Percentiles rank a stretch among this genome's conserved stretches.
These are phyloP conservation scores for Cheumatopsyche charites DNA, from an alignment of 1,140 invertebrate genomes.

Conservation along the genomic window DNA sequence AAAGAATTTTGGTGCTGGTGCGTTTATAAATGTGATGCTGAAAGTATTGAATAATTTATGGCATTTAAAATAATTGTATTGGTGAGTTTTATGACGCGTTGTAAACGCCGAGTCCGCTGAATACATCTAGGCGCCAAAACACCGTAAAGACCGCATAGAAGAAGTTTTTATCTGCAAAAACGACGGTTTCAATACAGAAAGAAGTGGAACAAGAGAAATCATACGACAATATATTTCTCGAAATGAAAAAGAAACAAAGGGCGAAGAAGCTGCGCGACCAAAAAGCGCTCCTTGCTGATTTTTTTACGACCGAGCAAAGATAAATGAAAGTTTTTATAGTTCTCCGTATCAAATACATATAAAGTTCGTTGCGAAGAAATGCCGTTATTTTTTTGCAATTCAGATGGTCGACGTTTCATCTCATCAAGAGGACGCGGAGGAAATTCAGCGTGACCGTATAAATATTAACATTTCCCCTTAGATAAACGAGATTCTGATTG, in stretches of 20 bases:
- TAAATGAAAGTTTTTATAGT: conserved; percentile 16
- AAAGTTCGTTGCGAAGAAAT: not conserved
- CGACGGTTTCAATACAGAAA: not conserved
- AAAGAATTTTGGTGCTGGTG: no score
- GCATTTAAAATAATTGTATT: no score
- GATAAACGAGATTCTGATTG: conserved; percentile 13
- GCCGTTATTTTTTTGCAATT: conserved; percentile 9
- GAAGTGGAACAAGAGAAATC: not conserved
- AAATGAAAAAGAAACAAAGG: conserved; percentile 7
- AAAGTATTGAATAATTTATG: no score
- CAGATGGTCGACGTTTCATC: conserved; percentile 3
- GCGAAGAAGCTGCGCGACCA: not conserved
- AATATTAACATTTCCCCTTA: not conserved
- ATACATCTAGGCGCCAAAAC: no score
- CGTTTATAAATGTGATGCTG: no score
- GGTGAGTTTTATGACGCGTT: no score
- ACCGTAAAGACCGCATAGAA: no score
- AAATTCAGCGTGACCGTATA: conserved; percentile 8
- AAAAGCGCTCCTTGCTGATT: conserved; percentile 1
- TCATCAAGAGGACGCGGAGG: not conserved
- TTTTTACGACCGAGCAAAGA: conserved; percentile 10
- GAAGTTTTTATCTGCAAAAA: no score
- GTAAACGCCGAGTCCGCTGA: no score
- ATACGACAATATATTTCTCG: not conserved
- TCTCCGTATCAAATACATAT: not conserved